These are phyloP conservation scores for Pocillopora grandis DNA, from an alignment of 92 coral and sea anemone species.

Conservation along the genomic window DNA sequence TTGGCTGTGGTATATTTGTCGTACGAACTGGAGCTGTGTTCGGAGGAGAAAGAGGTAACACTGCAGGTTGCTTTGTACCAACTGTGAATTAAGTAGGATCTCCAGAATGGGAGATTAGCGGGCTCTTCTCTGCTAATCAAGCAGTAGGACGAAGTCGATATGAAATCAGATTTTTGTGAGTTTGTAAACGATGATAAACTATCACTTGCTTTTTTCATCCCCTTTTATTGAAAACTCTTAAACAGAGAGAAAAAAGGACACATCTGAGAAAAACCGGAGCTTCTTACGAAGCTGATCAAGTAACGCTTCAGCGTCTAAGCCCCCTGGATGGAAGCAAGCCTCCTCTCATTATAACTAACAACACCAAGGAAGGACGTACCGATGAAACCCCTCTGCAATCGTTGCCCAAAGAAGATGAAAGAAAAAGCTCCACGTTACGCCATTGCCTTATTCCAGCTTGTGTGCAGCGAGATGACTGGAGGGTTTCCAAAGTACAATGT, in stretches of 20 bases:
- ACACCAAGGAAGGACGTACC: background rate
- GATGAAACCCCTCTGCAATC: background rate
- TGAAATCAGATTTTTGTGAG: no score
- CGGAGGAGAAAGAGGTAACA: slow-evolving; percentile 75
- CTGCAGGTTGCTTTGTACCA: background rate
- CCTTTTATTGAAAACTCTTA: background rate
- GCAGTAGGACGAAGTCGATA: no score
- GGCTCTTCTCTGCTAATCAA: no score
- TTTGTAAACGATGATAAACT: no score
- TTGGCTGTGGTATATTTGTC: slow-evolving; percentile 92
- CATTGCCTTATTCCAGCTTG: slow-evolving; percentile 26
- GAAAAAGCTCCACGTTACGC: background rate
- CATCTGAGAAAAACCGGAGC: slow-evolving; percentile 49
- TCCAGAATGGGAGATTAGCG: no score
- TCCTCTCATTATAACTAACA: background rate
- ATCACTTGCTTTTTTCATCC: background rate
- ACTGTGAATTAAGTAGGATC: no score
- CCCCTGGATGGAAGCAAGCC: slow-evolving; percentile 40
- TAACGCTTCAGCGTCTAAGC: slow-evolving; percentile 58
- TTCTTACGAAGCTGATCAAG: slow-evolving; percentile 76
- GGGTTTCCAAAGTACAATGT: slow-evolving; percentile 8
- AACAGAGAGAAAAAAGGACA: slow-evolving; percentile 26
- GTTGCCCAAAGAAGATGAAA: background rate
- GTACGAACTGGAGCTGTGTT: slow-evolving; percentile 78
- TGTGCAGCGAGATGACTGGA: background rate